Base-by-base conservation (phyloP, 2,888 invertebrate species). In the Pristionchus arcanus region DNA sequence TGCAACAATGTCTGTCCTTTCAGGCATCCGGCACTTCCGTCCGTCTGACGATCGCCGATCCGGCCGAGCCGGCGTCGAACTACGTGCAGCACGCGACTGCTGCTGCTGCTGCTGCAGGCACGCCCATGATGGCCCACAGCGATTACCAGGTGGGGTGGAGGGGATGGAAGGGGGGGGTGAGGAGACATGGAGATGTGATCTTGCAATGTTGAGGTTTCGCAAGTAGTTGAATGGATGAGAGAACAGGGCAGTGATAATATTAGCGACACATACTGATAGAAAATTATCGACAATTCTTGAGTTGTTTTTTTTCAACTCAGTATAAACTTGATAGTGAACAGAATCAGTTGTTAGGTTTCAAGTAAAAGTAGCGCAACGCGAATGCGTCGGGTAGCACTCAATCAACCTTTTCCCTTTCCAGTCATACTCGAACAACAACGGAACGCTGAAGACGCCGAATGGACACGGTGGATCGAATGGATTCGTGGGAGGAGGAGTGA, bases 21-120 rank as follows among this genome's bases (percentile, higher is more conserved):
- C 68, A 88, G 87, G 87, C 87, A 1, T 89, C 89, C 31, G 89
- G 89, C 34, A 97, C 97, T 92, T 97, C 97, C 85, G 98, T 98
- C 42, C 90, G 92, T 15, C 94, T 96, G 53, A 96, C 96, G 28
- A 95, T 96, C 28, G 96, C 95, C 21, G 94, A 95, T 59, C 95
- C 95, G 2, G 92, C 90, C 68, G 91, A 91, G 34, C 90, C 90
- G 31, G 90, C 90, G 53, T 83, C 91, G 31, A 90, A 91, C 21
- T 55, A 59, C 25, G 11, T 88, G 37, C 87, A 88, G 55, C 87
- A 88, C 55, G 66, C n/a, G 34, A 42, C 49, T n/a, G n/a, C 84
- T 25, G 63, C 85, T n/a, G 81, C 81, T 25, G 85, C 85, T 34
- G 55, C 85, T 13, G 55, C 83, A 21, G 28, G 37, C n/a, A 66